A percentile compares a stretch with the other conserved stretches of the same genome.
Evolutionary conservation across 2,888 invertebrate species (phyloP).

Genomic region (Neoitamus cyanurus): DNA sequence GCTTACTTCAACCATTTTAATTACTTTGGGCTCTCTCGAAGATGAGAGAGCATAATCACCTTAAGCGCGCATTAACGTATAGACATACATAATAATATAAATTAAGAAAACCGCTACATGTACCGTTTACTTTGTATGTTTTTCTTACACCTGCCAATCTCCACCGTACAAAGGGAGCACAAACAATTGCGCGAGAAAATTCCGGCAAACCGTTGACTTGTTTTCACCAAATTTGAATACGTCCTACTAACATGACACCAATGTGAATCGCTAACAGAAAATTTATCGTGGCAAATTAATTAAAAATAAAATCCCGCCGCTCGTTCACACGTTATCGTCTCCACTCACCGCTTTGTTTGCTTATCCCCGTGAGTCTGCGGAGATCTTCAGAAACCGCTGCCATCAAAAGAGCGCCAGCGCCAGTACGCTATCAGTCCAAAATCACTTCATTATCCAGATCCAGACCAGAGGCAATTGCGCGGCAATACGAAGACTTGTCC

Average conservation of each 20-base stretch:
- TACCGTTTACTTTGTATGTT: background rate
- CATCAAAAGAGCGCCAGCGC: background rate
- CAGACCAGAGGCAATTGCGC: background rate
- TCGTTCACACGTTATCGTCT: conserved; percentile 37
- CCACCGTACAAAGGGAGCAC: background rate
- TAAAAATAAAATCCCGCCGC: conserved; percentile 22
- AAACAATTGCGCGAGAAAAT: background rate
- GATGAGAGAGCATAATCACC: background rate
- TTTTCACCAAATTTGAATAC: conserved; percentile 1
- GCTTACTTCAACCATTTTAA: too few species aligned
- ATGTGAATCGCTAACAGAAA: background rate
- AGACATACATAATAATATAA: background rate
- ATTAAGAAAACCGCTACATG: background rate
- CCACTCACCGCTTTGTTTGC: background rate
- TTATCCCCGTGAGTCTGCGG: background rate
- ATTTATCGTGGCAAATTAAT: conserved; percentile 31
- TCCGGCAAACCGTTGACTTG: background rate
- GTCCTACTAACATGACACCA: background rate
- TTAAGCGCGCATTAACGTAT: background rate
- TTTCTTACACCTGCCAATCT: background rate
- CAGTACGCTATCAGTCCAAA: background rate
- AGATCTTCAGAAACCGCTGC: conserved; percentile 19
- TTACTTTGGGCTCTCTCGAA: too few species aligned
- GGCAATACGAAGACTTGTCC: background rate
- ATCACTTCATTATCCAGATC: conserved; percentile 16